Percentiles rank a stretch among this genome's conserved stretches.
phyloP scores from a whole-genome alignment of 2,113 vertebrate species.

The Thalassarche chlororhynchos region DNA sequence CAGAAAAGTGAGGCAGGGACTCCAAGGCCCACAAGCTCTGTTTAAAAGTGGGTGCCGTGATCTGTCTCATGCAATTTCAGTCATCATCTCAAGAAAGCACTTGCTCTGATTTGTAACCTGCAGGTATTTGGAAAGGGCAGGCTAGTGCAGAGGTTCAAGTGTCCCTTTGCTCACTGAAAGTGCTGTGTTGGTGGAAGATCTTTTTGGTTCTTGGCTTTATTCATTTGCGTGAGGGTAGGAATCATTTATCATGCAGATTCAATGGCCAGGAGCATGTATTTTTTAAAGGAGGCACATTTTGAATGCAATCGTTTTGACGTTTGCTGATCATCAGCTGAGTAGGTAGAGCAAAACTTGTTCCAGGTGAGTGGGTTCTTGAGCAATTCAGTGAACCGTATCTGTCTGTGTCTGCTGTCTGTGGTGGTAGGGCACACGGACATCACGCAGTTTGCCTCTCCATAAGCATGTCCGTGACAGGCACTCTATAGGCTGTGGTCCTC shows the following conservation, averaged over 20 bases:
- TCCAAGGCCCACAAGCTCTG: not conserved
- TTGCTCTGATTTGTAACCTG: not conserved
- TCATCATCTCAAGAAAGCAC: not conserved
- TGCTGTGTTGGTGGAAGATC: not conserved
- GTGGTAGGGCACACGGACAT: not conserved
- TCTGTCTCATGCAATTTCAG: not conserved
- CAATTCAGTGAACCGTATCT: not conserved
- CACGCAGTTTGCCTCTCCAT: fast-evolving
- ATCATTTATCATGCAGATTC: not conserved
- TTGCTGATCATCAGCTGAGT: not conserved
- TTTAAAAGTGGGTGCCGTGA: not conserved
- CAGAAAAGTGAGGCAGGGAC: not conserved
- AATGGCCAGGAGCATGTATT: not conserved
- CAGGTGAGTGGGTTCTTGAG: not conserved
- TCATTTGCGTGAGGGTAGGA: not conserved
- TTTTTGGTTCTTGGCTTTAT: not conserved
- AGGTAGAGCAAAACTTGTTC: not conserved
- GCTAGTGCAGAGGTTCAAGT: not conserved
- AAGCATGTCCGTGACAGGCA: fast-evolving
- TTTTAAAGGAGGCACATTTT: not conserved
- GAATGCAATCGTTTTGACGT: not conserved
- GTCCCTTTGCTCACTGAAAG: not conserved
- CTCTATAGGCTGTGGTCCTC: not conserved
- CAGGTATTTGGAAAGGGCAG: not conserved
- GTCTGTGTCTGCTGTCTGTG: not conserved